These are phyloP conservation scores for Spondyliosoma cantharus DNA, from an alignment of 2,797 vertebrate species.

Conservation along the genomic window DNA sequence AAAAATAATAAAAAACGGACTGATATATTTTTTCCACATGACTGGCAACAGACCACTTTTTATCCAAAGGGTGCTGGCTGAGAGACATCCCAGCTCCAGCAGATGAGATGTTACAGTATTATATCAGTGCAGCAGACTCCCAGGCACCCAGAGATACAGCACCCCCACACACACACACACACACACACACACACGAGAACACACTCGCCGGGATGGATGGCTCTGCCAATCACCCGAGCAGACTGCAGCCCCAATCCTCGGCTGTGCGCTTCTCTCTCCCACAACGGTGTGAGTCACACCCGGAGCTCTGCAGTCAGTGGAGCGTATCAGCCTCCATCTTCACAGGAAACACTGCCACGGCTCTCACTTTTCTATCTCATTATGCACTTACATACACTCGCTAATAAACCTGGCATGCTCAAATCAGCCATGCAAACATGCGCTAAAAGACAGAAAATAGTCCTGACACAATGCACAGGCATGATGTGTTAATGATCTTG, in stretches of 20 bases:
- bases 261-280: constrained; percentile 57
- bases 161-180: constrained; percentile 30
- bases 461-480: constrained; percentile 7
- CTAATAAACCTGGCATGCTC: constrained; percentile 58
- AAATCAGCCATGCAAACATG: constrained; percentile 61
- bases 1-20: background rate
- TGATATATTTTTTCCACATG: constrained; percentile 4
- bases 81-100: constrained; percentile 39
- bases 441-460: constrained; percentile 30
- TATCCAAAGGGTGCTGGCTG: constrained; percentile 2
- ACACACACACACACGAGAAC: constrained; percentile 20
- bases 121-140: constrained; percentile 43
- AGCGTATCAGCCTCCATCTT: constrained; percentile 73
- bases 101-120: constrained; percentile 58
- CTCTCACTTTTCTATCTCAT: constrained; percentile 72
- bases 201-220: constrained; percentile 30
- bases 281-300: constrained; percentile 73
- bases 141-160: constrained; percentile 30
- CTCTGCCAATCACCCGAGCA: constrained; percentile 67
- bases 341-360: constrained; percentile 57
- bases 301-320: constrained; percentile 60
- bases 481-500: constrained; percentile 32
- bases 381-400: constrained; percentile 58
- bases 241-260: constrained; percentile 55
- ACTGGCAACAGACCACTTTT: background rate